Percentiles rank a stretch among this genome's conserved stretches.
These are phyloP conservation scores for Cordylochernes scorpioides DNA, from an alignment of 2,888 invertebrate species.

Conservation along the genomic window DNA sequence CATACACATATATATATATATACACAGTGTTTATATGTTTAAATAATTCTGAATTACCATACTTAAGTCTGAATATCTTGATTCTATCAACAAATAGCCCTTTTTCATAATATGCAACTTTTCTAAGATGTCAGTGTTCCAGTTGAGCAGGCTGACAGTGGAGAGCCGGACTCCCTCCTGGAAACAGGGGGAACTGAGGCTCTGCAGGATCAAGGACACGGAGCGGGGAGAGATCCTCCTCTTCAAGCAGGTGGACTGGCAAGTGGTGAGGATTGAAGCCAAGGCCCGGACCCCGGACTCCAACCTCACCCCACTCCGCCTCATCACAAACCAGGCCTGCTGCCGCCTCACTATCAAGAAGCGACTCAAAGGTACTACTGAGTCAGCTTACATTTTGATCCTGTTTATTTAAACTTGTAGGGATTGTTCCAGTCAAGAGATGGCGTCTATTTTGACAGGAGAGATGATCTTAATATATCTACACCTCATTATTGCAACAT, in stretches of 20 bases:
- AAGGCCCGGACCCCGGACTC: slow-evolving; percentile 11
- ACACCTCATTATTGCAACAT: too few relatives aligned
- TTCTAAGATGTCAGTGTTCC: slow-evolving; percentile 10
- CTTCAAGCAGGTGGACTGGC: slow-evolving; percentile 90
- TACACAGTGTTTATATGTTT: too few relatives aligned
- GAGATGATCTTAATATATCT: too few relatives aligned
- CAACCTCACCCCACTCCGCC: slow-evolving; percentile 50
- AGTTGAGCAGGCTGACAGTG: slow-evolving; percentile 74
- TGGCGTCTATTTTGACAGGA: too few relatives aligned
- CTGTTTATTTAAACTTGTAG: too few relatives aligned
- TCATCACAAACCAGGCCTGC: slow-evolving; percentile 75
- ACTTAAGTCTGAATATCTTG: too few relatives aligned
- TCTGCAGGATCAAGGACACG: slow-evolving; percentile 70
- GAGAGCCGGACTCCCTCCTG: slow-evolving; percentile 82
- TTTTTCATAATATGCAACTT: neutral
- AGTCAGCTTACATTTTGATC: too few relatives aligned
- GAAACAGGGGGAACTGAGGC: slow-evolving; percentile 54
- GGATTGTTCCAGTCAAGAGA: too few relatives aligned
- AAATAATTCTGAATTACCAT: too few relatives aligned
- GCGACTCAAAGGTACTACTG: slow-evolving; percentile 54
- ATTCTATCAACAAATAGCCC: too few relatives aligned
- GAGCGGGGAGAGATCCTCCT: slow-evolving; percentile 66
- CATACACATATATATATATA: too few relatives aligned
- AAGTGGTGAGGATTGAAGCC: slow-evolving; percentile 80
- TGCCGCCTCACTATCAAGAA: slow-evolving; percentile 90